A percentile compares a stretch with the other conserved stretches of the same genome.
Evolutionary conservation across 2,113 vertebrate genomes (phyloP).

Genomic region (Gopherus evgoodei): DNA sequence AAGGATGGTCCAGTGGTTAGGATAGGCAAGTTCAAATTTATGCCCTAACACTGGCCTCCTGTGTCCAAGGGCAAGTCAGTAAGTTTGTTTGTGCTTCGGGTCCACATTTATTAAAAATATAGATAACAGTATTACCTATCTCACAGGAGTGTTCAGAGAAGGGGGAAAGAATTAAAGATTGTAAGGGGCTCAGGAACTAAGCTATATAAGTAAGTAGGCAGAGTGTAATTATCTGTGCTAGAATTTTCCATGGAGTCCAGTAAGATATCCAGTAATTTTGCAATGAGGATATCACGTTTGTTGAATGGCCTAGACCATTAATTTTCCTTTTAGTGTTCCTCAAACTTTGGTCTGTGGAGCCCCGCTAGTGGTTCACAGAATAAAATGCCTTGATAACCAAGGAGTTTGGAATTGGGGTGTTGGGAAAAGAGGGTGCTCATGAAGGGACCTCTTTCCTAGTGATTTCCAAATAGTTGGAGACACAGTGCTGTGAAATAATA

Average conservation of each 20-base stretch:
- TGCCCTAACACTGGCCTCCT: too few species aligned
- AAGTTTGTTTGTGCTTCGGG: background rate
- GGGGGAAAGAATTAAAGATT: too few species aligned
- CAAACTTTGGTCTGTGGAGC: background rate
- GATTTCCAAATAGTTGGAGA: background rate
- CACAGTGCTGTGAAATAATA: background rate
- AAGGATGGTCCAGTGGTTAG: too few species aligned
- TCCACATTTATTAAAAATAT: background rate
- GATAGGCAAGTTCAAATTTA: too few species aligned
- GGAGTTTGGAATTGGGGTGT: background rate
- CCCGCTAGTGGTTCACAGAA: background rate
- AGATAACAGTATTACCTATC: background rate
- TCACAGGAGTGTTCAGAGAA: too few species aligned
- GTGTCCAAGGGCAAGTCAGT: too few species aligned
- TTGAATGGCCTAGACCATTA: background rate
- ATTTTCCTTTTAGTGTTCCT: background rate
- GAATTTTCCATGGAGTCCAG: too few species aligned
- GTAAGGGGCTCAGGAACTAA: too few species aligned
- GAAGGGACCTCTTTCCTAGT: background rate
- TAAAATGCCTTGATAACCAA: background rate
- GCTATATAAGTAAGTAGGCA: background rate
- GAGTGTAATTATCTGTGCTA: background rate
- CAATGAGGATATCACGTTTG: too few species aligned
- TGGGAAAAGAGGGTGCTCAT: background rate
- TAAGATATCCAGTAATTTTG: too few species aligned